These are phyloP conservation scores for Caenorhabditis sp. DNA, from an alignment of 2,888 invertebrate genomes.

Conservation along the genomic window DNA sequence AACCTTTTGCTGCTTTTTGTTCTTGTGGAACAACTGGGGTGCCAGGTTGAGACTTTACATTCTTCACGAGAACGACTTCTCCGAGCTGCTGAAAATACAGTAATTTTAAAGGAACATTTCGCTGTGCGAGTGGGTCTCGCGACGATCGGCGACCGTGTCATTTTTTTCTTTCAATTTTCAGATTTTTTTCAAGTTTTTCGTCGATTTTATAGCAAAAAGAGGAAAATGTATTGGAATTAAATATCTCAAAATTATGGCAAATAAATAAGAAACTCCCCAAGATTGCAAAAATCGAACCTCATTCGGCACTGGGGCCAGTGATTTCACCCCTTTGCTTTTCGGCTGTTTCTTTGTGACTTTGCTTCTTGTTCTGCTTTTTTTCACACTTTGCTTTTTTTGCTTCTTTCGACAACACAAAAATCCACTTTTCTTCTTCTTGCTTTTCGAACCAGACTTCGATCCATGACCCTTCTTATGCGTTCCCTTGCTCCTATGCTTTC, in stretches of 20 bases:
- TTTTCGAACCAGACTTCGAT: constrained; percentile 41
- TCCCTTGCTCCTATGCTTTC: constrained; percentile 17
- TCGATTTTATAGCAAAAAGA: background rate
- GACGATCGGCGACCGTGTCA: background rate
- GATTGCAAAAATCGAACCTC: constrained; percentile 35
- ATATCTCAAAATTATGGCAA: no score
- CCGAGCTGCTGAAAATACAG: constrained; percentile 45
- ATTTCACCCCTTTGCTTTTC: background rate
- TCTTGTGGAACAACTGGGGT: constrained; percentile 1
- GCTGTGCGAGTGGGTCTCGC: background rate
- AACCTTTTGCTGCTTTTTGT: constrained; percentile 4
- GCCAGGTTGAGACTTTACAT: background rate
- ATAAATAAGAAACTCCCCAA: background rate
- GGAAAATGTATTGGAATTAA: no score
- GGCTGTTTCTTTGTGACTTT: constrained; percentile 31
- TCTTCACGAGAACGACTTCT: constrained; percentile 32
- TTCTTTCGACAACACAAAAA: constrained; percentile 45
- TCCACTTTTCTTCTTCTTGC: constrained; percentile 40
- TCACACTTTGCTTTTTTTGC: constrained; percentile 15
- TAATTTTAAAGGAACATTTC: constrained; percentile 10
- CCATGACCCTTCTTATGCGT: constrained; percentile 11
- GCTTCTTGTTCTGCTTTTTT: background rate
- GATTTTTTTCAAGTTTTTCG: background rate
- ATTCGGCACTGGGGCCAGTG: constrained; percentile 25
- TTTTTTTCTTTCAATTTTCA: background rate